These are phyloP conservation scores for Drosophila yooni DNA, from an alignment of 2,888 invertebrate genomes.

Conservation along the genomic window DNA sequence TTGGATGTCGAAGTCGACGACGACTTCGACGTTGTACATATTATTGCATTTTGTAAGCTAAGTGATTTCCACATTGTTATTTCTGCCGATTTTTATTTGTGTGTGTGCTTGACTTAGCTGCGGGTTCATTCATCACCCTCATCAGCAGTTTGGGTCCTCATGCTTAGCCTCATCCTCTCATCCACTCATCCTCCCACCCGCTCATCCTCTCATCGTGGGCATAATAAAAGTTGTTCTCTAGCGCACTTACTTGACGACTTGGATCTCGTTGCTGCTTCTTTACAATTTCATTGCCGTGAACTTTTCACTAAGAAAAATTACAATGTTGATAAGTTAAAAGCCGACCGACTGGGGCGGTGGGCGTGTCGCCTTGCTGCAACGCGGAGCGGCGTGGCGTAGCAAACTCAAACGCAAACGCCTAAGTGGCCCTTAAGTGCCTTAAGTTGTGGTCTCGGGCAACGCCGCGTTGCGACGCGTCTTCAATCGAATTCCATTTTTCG, in stretches of 20 bases:
- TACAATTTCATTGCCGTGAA: slow-evolving; percentile 34
- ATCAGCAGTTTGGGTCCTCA: slow-evolving; percentile 33
- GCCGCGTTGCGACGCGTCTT: slow-evolving; percentile 7
- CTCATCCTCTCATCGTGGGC: slow-evolving; percentile 12
- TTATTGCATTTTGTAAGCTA: slow-evolving; percentile 69
- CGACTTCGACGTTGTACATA: slow-evolving; percentile 42
- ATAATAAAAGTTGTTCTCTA: slow-evolving; percentile 44
- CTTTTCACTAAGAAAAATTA: slow-evolving; percentile 51
- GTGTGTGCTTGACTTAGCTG: neutral
- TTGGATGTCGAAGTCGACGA: slow-evolving; percentile 12
- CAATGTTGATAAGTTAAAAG: slow-evolving; percentile 73
- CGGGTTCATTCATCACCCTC: slow-evolving; percentile 20
- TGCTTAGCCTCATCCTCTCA: slow-evolving; percentile 28
- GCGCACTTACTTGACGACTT: slow-evolving; percentile 31
- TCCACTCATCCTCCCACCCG: slow-evolving; percentile 20
- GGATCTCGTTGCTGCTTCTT: slow-evolving; percentile 19
- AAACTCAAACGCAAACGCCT: slow-evolving; percentile 49
- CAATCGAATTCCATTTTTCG: slow-evolving; percentile 38
- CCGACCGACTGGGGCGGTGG: slow-evolving; percentile 50
- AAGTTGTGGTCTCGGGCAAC: slow-evolving; percentile 36
- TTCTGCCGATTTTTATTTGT: slow-evolving; percentile 53
- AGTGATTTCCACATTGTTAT: slow-evolving; percentile 71
- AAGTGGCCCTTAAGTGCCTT: slow-evolving; percentile 64
- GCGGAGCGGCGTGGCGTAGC: slow-evolving; percentile 9
- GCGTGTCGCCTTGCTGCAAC: slow-evolving; percentile 15